Evolutionary conservation across 2,797 vertebrate genomes (phyloP).

Genomic region (Rhincodon typus): DNA sequence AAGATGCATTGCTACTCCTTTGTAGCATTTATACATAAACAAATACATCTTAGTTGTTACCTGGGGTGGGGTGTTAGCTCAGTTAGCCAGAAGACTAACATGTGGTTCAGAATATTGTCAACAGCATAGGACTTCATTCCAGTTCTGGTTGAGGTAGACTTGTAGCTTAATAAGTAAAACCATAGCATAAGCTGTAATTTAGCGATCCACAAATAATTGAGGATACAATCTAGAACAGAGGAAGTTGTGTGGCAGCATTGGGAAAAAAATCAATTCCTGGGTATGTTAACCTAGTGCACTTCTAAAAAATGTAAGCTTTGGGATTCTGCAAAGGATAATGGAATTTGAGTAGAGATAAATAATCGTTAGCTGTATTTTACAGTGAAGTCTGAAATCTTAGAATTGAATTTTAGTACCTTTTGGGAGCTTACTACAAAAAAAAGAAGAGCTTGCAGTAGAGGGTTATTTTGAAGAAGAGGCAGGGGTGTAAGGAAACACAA

Average conservation of each 20-base stretch:
- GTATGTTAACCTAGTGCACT: not conserved
- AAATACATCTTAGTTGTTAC: not conserved
- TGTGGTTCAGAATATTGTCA: not conserved
- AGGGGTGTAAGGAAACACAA: not conserved
- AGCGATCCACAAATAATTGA: not conserved
- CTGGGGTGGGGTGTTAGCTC: not conserved
- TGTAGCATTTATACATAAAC: not conserved
- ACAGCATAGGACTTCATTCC: not conserved
- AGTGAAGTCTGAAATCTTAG: not conserved
- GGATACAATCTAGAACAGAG: not conserved
- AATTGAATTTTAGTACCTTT: not conserved
- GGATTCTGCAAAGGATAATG: not conserved
- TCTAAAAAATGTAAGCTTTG: not conserved
- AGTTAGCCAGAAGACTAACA: not conserved
- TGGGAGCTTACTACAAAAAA: not conserved
- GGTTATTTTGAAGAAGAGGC: not conserved
- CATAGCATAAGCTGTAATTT: not conserved
- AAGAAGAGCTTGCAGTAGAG: not conserved
- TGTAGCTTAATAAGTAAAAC: not conserved
- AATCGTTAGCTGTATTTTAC: not conserved
- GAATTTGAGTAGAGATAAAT: not conserved
- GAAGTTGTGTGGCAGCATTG: not conserved
- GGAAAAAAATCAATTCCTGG: not conserved
- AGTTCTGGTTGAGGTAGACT: not conserved
- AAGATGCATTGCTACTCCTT: not conserved